Evolutionary conservation across 2,888 invertebrate species (phyloP).

Genomic region (Merodon equestris): DNA sequence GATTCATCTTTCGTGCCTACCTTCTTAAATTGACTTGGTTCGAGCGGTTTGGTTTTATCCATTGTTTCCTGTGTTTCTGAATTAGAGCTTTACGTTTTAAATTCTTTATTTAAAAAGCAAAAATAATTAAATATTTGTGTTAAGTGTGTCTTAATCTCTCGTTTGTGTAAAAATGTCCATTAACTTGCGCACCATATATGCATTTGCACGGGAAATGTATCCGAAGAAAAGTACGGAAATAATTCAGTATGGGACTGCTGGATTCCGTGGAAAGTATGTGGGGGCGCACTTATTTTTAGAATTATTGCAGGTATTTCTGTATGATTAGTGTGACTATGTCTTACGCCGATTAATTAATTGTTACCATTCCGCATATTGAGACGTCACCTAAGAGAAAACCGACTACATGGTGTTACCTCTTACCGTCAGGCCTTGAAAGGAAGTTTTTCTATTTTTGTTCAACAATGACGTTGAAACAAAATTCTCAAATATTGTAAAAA

Average conservation of each 20-base stretch:
- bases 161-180: conserved; percentile 74
- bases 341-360: conserved; percentile 31
- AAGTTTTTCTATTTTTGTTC: background rate
- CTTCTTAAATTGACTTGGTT: conserved; percentile 25
- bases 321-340: conserved; percentile 29
- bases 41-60: conserved; percentile 19
- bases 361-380: conserved; percentile 32
- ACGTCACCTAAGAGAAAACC: conserved; percentile 54
- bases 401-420: conserved; percentile 21
- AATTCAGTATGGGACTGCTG: conserved; percentile 91
- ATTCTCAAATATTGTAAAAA: too few relatives aligned
- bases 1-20: conserved; percentile 53
- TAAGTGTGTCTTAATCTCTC: conserved; percentile 26
- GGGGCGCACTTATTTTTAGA: conserved; percentile 71
- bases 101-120: conserved; percentile 5
- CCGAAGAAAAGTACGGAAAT: conserved; percentile 83
- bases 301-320: conserved; percentile 68
- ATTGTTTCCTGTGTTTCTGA: conserved; percentile 27
- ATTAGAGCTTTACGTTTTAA: background rate
- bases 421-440: conserved; percentile 18
- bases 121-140: conserved; percentile 15
- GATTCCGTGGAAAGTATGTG: conserved; percentile 89
- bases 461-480: too few relatives aligned
- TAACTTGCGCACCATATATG: conserved; percentile 81
- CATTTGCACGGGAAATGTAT: conserved; percentile 89